These are phyloP conservation scores for Zoanthus sociatus DNA, from an alignment of 92 coral and sea anemone species.

Conservation along the genomic window DNA sequence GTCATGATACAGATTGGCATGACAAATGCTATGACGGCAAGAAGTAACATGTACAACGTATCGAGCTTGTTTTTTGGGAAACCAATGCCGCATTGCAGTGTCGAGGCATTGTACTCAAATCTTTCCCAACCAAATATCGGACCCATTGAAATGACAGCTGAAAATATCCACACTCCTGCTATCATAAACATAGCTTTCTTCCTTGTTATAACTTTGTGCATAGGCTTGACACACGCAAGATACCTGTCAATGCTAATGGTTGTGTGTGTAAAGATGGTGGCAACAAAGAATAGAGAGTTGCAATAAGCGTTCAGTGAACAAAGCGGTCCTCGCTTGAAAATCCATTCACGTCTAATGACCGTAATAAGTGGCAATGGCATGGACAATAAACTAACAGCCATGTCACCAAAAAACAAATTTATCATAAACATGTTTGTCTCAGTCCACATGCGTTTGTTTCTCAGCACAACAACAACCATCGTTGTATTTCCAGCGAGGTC, in stretches of 20 bases:
- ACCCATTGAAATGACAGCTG: constrained; percentile 74
- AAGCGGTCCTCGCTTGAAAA: constrained; percentile 59
- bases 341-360: constrained; percentile 68
- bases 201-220: constrained; percentile 79
- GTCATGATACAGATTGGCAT: constrained; percentile 77
- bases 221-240: constrained; percentile 80
- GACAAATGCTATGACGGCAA: constrained; percentile 74
- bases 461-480: constrained; percentile 70
- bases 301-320: constrained; percentile 78
- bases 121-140: constrained; percentile 88
- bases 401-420: constrained; percentile 81
- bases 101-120: constrained; percentile 74
- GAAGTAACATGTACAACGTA: constrained; percentile 66
- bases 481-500: constrained; percentile 71
- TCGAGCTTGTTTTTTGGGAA: constrained; percentile 74
- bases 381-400: constrained; percentile 76
- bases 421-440: constrained; percentile 86
- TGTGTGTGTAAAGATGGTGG: constrained; percentile 87
- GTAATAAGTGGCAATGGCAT: constrained; percentile 79
- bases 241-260: constrained; percentile 83
- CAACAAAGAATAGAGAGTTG: constrained; percentile 76
- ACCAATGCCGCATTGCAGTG: constrained; percentile 84
- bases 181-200: constrained; percentile 71
- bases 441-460: constrained; percentile 86
- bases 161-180: constrained; percentile 72